These are phyloP conservation scores for Chelonus formosanus DNA, from an alignment of 2,888 invertebrate species.

Conservation along the genomic window DNA sequence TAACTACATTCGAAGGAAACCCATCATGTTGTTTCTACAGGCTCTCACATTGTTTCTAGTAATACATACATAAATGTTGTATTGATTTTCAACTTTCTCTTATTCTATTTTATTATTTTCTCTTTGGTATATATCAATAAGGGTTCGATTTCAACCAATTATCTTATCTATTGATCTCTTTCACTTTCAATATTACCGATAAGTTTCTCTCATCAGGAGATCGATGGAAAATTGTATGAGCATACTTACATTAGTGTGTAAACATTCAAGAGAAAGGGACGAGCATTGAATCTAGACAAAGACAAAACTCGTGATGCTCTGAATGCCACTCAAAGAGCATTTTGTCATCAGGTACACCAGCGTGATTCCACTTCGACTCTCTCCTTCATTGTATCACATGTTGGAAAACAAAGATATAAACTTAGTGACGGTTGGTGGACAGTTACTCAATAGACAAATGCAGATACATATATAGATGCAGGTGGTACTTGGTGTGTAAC, in stretches of 20 bases:
- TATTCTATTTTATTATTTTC: slow-evolving; percentile 26
- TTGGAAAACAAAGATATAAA: slow-evolving; percentile 19
- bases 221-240: slow-evolving; percentile 9
- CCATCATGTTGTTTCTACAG: background rate
- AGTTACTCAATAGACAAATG: slow-evolving; percentile 7
- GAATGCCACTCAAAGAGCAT: slow-evolving; percentile 23
- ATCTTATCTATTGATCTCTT: slow-evolving; percentile 27
- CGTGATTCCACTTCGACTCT: slow-evolving; percentile 24
- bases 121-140: slow-evolving; percentile 24
- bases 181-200: slow-evolving; percentile 17
- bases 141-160: slow-evolving; percentile 32
- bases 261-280: slow-evolving; percentile 22
- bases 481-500: background rate
- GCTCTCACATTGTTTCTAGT: slow-evolving; percentile 28
- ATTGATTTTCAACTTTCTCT: slow-evolving; percentile 36
- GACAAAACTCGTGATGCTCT: slow-evolving; percentile 18
- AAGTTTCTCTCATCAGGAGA: slow-evolving; percentile 16
- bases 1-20: too few relatives aligned
- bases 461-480: slow-evolving; percentile 3
- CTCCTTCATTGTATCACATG: slow-evolving; percentile 15
- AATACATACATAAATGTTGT: slow-evolving; percentile 16
- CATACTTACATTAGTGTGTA: background rate
- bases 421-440: slow-evolving; percentile 11
- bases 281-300: slow-evolving; percentile 5
- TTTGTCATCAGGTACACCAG: slow-evolving; percentile 23